Conservation (phyloP, 2,113 vertebrate genomes). For the Formicarius rufipectus region DNA sequence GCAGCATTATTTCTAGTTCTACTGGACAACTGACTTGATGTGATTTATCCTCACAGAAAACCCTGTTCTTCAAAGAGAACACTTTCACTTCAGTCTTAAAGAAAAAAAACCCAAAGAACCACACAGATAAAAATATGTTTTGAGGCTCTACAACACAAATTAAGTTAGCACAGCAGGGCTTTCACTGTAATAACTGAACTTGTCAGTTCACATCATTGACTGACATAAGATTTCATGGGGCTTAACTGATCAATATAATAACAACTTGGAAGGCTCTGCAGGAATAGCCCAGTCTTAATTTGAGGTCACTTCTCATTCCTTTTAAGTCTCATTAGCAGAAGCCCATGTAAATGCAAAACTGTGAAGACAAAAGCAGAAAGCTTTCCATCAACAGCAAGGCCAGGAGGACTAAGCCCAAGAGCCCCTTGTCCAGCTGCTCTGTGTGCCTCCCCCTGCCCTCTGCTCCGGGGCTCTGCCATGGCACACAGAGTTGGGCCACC, state of each 20-base stretch:
- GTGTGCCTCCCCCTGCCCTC: neutral
- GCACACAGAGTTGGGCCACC: too few species aligned
- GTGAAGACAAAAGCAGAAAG: conserved; percentile 11
- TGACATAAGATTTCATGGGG: conserved; percentile 24
- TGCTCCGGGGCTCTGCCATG: neutral
- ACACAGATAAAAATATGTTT: neutral
- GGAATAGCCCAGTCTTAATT: conserved; percentile 38
- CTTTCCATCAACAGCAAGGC: neutral
- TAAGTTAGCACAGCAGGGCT: conserved; percentile 32
- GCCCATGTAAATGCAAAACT: neutral
- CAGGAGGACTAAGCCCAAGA: neutral
- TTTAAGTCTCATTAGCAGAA: conserved; percentile 38
- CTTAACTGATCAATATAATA: conserved; percentile 51
- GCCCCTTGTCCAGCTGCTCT: neutral
- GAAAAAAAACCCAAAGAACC: neutral
- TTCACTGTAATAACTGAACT: conserved; percentile 49
- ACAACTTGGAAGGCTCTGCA: conserved; percentile 30
- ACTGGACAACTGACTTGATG: neutral
- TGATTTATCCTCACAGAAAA: neutral
- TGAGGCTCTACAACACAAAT: neutral
- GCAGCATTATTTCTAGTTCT: neutral
- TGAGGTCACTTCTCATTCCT: conserved; percentile 32
- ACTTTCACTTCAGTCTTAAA: neutral
- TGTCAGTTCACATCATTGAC: conserved; percentile 45
- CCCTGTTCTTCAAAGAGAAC: neutral